Evolutionary conservation across 2,888 invertebrate genomes (phyloP).

Genomic region (Parnassius smintheus): DNA sequence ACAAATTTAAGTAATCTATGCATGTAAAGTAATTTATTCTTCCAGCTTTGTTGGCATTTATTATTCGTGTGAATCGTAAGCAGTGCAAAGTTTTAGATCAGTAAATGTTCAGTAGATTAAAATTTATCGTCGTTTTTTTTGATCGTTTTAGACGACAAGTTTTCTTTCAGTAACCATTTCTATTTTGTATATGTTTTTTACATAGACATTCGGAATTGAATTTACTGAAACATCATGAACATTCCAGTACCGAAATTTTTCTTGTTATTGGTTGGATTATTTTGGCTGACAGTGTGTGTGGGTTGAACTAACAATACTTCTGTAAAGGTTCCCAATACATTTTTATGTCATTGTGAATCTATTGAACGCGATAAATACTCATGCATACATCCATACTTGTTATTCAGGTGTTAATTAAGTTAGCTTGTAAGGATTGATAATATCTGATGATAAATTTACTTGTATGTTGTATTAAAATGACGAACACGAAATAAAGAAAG

Average conservation of each 20-base stretch:
- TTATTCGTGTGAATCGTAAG: neutral
- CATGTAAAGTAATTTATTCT: neutral
- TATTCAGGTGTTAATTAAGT: conserved; percentile 77
- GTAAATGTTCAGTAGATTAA: neutral
- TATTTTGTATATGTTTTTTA: conserved; percentile 2
- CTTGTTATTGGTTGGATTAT: conserved; percentile 29
- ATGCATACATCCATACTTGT: conserved; percentile 63
- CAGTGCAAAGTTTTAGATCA: neutral
- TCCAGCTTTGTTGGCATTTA: neutral
- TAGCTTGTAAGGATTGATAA: conserved; percentile 78
- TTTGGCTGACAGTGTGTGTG: conserved; percentile 40
- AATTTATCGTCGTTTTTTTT: neutral
- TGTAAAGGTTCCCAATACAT: conserved; percentile 43
- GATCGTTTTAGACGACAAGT: neutral
- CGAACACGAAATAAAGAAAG: conserved; percentile 81
- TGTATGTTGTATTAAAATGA: conserved; percentile 82
- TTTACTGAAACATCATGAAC: conserved; percentile 7
- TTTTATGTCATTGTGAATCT: conserved; percentile 26
- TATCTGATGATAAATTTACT: conserved; percentile 82
- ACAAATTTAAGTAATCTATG: too few species aligned
- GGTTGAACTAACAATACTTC: conserved; percentile 42
- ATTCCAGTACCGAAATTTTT: conserved; percentile 38
- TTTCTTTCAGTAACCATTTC: neutral
- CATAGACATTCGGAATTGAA: conserved; percentile 1
- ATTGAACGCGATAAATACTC: conserved; percentile 44